Evolutionary conservation across 2,888 invertebrate genomes (phyloP).

Genomic region (Heliothis peltigera): DNA sequence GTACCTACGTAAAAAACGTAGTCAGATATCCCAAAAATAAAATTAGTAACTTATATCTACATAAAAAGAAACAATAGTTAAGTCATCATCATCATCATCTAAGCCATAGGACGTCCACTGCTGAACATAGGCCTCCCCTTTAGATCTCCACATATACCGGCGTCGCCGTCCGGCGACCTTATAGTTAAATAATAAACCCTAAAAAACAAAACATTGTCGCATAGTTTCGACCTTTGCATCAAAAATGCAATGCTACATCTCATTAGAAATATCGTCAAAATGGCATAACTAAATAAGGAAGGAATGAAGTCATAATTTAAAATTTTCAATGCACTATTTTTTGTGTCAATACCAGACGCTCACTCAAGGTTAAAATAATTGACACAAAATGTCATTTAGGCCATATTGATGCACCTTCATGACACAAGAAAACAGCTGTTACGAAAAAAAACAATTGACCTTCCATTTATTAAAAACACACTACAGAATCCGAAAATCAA

Average conservation of each 20-base stretch:
- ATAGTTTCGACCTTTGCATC: slow-evolving; percentile 18
- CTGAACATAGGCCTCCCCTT: too few species aligned
- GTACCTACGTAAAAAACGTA: too few species aligned
- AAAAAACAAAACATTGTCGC: not conserved
- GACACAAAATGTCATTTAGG: slow-evolving; percentile 41
- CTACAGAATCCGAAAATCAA: not conserved
- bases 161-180: too few species aligned
- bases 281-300: not conserved
- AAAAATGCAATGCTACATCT: not conserved
- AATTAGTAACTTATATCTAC: too few species aligned
- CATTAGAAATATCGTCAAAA: not conserved
- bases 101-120: too few species aligned
- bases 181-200: slow-evolving; percentile 3
- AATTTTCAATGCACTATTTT: slow-evolving; percentile 47
- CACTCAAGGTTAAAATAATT: slow-evolving; percentile 54
- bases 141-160: too few species aligned
- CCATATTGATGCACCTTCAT: slow-evolving; percentile 47
- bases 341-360: slow-evolving; percentile 38
- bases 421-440: not conserved
- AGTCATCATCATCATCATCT: too few species aligned
- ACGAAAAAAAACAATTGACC: slow-evolving; percentile 39
- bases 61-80: too few species aligned
- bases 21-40: too few species aligned
- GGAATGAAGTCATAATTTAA: slow-evolving; percentile 34
- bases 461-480: slow-evolving; percentile 3